phyloP scores from a whole-genome alignment of 2,113 vertebrate species.

The Prionailurus bengalensis region DNA sequence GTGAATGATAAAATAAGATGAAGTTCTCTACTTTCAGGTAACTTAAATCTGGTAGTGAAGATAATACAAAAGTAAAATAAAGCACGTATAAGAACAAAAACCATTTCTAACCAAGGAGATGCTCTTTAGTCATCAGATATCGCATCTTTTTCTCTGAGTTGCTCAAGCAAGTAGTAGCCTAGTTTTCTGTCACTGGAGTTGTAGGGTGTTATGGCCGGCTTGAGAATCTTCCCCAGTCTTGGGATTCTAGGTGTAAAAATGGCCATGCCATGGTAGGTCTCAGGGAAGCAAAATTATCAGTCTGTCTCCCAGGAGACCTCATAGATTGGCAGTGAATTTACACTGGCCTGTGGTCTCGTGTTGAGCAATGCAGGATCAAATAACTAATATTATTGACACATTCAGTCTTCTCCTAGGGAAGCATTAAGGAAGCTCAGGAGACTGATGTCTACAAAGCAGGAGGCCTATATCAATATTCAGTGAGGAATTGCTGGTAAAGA shows the following conservation, averaged over 20 bases:
- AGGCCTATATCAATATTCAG: background rate
- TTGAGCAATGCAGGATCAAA: background rate
- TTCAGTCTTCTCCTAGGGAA: background rate
- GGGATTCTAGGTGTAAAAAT: background rate
- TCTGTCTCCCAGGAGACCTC: background rate
- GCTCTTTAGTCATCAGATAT: background rate
- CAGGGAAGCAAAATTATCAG: background rate
- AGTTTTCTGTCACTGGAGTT: background rate
- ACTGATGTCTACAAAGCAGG: background rate
- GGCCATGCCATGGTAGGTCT: background rate
- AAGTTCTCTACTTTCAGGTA: constrained; percentile 35
- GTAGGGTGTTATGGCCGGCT: background rate
- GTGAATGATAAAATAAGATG: constrained; percentile 4
- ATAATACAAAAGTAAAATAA: constrained; percentile 15
- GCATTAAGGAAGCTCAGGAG: background rate
- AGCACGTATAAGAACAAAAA: constrained; percentile 21
- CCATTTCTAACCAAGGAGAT: background rate
- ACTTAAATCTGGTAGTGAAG: constrained; percentile 50
- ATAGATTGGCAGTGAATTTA: background rate
- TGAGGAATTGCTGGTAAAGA: background rate
- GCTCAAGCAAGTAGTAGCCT: background rate
- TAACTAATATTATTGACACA: background rate
- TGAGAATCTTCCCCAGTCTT: background rate
- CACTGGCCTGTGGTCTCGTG: background rate
- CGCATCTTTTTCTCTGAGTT: background rate